Conservation (phyloP, 2,797 vertebrate genomes). For the Poecilia gillii region DNA sequence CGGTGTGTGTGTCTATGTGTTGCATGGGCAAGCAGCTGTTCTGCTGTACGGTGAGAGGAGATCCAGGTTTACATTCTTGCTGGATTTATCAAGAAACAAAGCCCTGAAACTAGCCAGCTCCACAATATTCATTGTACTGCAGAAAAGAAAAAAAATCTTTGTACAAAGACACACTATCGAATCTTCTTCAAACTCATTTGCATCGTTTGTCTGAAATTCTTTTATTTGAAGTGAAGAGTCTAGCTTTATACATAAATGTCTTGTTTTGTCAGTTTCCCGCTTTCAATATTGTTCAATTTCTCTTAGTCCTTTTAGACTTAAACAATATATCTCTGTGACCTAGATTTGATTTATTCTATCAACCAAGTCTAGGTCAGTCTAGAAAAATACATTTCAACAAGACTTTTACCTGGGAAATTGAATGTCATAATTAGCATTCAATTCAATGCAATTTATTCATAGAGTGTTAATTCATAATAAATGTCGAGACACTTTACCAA, state of each 20-base stretch:
- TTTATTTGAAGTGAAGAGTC: neutral
- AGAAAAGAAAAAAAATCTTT: constrained; percentile 24
- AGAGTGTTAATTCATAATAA: too few relatives aligned
- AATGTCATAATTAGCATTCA: neutral
- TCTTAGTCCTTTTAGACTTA: neutral
- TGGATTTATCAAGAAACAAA: constrained; percentile 80
- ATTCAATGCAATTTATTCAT: too few relatives aligned
- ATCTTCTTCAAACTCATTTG: constrained; percentile 1
- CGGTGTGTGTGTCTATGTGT: constrained; percentile 37
- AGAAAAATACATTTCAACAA: neutral
- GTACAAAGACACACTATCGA: constrained; percentile 19
- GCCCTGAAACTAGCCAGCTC: constrained; percentile 66
- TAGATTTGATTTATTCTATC: neutral
- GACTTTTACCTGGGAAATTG: neutral
- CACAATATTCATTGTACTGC: constrained; percentile 73
- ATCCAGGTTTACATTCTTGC: constrained; percentile 78
- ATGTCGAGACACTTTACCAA: too few relatives aligned
- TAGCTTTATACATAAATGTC: neutral
- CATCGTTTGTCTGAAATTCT: neutral
- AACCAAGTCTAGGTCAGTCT: neutral
- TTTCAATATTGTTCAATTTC: neutral
- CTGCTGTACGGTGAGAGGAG: constrained; percentile 57
- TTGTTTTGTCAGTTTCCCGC: neutral
- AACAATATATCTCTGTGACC: too few relatives aligned
- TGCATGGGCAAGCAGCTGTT: constrained; percentile 80